A percentile compares a stretch with the other conserved stretches of the same genome.
phyloP scores from a whole-genome alignment of 2,113 vertebrate species.

The Butorides virescens region DNA sequence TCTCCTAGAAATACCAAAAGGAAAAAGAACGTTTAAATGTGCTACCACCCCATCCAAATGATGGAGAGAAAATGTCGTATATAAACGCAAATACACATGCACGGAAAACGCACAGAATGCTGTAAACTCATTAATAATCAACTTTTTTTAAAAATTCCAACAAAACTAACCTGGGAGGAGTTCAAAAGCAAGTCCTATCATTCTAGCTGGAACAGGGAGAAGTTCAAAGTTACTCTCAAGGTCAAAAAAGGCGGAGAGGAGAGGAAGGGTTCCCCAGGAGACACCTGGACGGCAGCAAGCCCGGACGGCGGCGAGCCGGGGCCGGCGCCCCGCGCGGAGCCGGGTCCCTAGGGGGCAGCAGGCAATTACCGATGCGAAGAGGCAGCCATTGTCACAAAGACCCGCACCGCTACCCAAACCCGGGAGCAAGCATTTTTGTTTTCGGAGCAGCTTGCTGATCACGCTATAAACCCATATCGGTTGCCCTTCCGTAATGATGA shows the following conservation, averaged over 20 bases:
- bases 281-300: background rate
- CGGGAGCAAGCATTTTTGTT: background rate
- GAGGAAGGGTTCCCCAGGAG: background rate
- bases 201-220: background rate
- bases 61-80: background rate
- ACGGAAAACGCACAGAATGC: background rate
- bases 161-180: background rate
- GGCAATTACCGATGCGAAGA: slow-evolving; percentile 61
- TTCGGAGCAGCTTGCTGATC: background rate
- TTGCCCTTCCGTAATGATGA: background rate
- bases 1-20: background rate
- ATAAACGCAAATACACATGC: rapidly evolving
- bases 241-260: background rate
- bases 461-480: background rate
- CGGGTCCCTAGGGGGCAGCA: slow-evolving; percentile 71
- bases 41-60: background rate
- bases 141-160: too few relatives aligned
- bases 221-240: background rate
- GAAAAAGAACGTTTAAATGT: background rate
- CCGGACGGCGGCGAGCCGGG: background rate
- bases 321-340: too few relatives aligned
- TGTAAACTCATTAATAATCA: background rate
- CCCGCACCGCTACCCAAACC: background rate
- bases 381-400: slow-evolving; percentile 27
- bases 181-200: background rate